Conservation (phyloP, 2,113 vertebrate genomes). For the Albula goreensis region DNA sequence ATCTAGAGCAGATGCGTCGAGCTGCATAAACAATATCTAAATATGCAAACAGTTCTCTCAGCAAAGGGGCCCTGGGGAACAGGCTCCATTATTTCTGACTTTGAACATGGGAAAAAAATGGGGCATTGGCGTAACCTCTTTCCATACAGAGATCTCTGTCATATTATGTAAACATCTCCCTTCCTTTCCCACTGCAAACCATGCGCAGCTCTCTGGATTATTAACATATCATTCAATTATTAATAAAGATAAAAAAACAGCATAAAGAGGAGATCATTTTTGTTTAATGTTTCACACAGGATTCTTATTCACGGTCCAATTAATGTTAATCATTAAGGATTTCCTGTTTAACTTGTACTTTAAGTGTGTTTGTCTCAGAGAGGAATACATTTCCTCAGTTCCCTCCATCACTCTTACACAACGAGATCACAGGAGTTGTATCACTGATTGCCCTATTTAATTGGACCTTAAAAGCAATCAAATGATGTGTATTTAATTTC, state of each 20-base stretch:
- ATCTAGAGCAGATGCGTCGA: conserved; percentile 83
- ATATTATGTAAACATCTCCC: conserved; percentile 77
- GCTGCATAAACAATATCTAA: conserved; percentile 93
- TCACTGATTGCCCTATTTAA: not conserved
- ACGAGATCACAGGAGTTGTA: not conserved
- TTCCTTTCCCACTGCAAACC: conserved; percentile 71
- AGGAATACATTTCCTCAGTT: not conserved
- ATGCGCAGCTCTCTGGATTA: conserved; percentile 70
- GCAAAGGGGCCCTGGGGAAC: conserved; percentile 78
- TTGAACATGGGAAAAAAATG: conserved; percentile 69
- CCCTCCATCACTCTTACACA: not conserved
- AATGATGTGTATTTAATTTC: conserved; percentile 37
- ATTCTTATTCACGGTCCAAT: conserved; percentile 68
- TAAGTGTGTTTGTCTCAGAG: conserved; percentile 57
- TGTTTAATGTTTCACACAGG: conserved; percentile 75
- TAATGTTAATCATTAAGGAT: conserved; percentile 72
- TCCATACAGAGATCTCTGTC: conserved; percentile 69
- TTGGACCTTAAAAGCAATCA: conserved; percentile 76
- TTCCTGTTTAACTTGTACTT: conserved; percentile 74
- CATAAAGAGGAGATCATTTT: conserved; percentile 79
- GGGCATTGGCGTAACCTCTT: conserved; percentile 80
- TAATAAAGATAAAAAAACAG: conserved; percentile 56
- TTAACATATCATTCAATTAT: conserved; percentile 84
- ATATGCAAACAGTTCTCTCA: conserved; percentile 88
- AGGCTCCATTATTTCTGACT: conserved; percentile 84